Percentiles rank a stretch among this genome's conserved stretches.
phyloP scores from a whole-genome alignment of 1,140 invertebrate genomes.

The Brachionus manjavacas region DNA sequence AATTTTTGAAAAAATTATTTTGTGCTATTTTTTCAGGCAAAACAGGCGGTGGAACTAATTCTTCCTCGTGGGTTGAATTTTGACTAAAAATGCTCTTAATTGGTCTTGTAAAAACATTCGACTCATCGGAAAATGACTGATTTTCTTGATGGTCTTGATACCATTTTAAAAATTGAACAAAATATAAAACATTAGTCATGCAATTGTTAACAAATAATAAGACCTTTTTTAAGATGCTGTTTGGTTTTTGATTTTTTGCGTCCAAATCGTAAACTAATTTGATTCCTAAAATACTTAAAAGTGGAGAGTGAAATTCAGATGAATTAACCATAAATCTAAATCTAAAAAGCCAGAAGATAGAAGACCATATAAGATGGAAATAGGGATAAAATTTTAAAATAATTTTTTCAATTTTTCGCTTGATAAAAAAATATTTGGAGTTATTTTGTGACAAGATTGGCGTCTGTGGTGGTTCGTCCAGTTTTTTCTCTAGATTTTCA shows the following conservation, averaged over 20 bases:
- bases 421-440: neutral
- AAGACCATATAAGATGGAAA: constrained; percentile 18
- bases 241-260: neutral
- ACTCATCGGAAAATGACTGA: neutral
- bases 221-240: neutral
- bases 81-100: neutral
- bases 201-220: neutral
- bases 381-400: constrained; percentile 22
- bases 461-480: neutral
- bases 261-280: neutral
- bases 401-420: neutral
- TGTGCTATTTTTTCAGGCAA: constrained; percentile 15
- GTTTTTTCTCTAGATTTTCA: constrained; percentile 16
- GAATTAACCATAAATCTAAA: constrained; percentile 24
- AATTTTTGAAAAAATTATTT: constrained; percentile 1
- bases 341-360: constrained; percentile 6
- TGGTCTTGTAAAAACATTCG: neutral
- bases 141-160: constrained; percentile 28
- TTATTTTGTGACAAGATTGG: neutral
- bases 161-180: constrained; percentile 40
- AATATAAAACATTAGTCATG: constrained; percentile 7
- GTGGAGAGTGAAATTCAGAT: constrained; percentile 8
- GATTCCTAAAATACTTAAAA: constrained; percentile 5
- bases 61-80: neutral
- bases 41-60: neutral